A percentile compares a stretch with the other conserved stretches of the same genome.
Conservation (phyloP, 1,140 invertebrate genomes). For the Dryas iulia region DNA sequence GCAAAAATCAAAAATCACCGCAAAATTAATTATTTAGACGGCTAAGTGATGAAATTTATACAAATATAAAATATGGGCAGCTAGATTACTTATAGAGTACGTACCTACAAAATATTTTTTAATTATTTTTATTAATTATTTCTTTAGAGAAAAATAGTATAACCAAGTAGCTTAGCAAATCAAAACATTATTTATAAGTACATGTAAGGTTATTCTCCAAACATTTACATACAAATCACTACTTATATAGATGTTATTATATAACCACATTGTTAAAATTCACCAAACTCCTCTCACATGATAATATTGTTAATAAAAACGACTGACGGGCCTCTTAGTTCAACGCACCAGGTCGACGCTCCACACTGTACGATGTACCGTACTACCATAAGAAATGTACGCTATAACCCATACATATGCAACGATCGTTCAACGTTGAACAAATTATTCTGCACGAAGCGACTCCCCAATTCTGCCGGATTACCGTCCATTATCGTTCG, state of each 20-base stretch:
- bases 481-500: slow-evolving; percentile 48
- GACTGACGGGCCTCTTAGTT: slow-evolving; percentile 60
- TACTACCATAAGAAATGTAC: slow-evolving; percentile 69
- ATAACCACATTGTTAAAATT: neutral
- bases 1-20: neutral
- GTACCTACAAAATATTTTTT: no score
- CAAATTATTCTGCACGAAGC: slow-evolving; percentile 41
- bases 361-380: slow-evolving; percentile 69
- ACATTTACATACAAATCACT: slow-evolving; percentile 10
- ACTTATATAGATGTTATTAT: slow-evolving; percentile 6
- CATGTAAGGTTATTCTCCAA: neutral
- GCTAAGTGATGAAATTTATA: neutral
- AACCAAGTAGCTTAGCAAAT: no score
- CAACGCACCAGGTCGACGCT: slow-evolving; percentile 72
- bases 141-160: no score
- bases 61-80: neutral
- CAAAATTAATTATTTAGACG: neutral
- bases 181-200: no score
- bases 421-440: slow-evolving; percentile 37
- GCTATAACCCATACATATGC: slow-evolving; percentile 52
- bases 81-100: neutral
- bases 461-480: slow-evolving; percentile 48
- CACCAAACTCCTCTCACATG: neutral
- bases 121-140: no score
- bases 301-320: slow-evolving; percentile 31